Percentiles rank a stretch among this genome's conserved stretches.
Evolutionary conservation across 2,797 vertebrate species (phyloP).

Genomic region (Cirrhinus mrigala): DNA sequence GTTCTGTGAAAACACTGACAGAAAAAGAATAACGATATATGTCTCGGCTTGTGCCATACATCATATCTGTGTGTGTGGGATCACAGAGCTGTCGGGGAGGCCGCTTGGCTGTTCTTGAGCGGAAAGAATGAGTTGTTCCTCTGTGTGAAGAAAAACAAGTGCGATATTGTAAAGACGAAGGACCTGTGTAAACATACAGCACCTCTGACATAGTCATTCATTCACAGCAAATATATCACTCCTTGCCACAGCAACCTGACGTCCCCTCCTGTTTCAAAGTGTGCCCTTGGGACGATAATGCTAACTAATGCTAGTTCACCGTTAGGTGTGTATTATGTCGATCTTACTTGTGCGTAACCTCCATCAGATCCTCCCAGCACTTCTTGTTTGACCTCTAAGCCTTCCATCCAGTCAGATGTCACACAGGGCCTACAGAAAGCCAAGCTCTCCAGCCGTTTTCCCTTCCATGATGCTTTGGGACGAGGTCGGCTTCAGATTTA

Average conservation of each 20-base stretch:
- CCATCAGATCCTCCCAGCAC: slow-evolving; percentile 22
- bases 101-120: slow-evolving; percentile 42
- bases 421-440: slow-evolving; percentile 33
- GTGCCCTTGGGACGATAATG: slow-evolving; percentile 14
- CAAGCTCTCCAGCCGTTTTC: slow-evolving; percentile 56
- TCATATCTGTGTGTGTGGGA: slow-evolving; percentile 60
- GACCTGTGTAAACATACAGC: slow-evolving; percentile 57
- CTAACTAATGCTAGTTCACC: slow-evolving; percentile 1
- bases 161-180: slow-evolving; percentile 50
- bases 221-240: slow-evolving; percentile 66
- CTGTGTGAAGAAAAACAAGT: slow-evolving; percentile 52
- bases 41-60: slow-evolving; percentile 44
- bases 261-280: slow-evolving; percentile 41
- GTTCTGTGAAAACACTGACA: slow-evolving; percentile 59
- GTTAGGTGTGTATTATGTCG: slow-evolving; percentile 26
- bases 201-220: slow-evolving; percentile 53
- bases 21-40: slow-evolving; percentile 53
- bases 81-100: slow-evolving; percentile 38
- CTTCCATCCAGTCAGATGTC: slow-evolving; percentile 41
- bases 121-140: slow-evolving; percentile 55
- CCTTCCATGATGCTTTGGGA: slow-evolving; percentile 50
- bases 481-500: slow-evolving; percentile 75
- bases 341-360: slow-evolving; percentile 21
- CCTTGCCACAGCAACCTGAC: slow-evolving; percentile 42
- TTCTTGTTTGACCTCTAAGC: slow-evolving; percentile 21